These are phyloP conservation scores for Meda fulgida DNA, from an alignment of 2,797 vertebrate species.

Conservation along the genomic window DNA sequence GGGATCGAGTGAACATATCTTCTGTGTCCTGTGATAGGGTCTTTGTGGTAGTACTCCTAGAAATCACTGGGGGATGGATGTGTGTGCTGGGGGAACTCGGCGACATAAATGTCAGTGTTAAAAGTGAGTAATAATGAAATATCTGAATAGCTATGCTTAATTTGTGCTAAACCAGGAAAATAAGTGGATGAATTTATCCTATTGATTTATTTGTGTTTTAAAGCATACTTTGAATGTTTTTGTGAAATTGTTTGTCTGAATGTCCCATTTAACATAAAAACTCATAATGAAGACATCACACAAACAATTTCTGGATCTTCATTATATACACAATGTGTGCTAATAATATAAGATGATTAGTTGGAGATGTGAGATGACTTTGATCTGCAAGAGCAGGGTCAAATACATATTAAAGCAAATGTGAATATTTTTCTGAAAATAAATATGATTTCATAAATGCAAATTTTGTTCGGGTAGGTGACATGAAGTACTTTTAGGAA, in stretches of 20 bases:
- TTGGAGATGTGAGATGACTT: constrained; percentile 44
- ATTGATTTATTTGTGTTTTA: background rate
- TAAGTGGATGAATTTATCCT: background rate
- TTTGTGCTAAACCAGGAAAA: background rate
- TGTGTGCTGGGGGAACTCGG: constrained; percentile 76
- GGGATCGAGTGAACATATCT: constrained; percentile 83
- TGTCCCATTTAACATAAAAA: constrained; percentile 6
- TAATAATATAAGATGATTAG: constrained; percentile 41
- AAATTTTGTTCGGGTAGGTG: background rate
- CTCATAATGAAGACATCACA: background rate
- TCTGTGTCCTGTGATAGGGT: constrained; percentile 82
- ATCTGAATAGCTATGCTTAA: constrained; percentile 17
- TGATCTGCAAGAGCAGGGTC: no score
- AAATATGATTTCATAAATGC: constrained; percentile 26
- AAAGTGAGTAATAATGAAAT: constrained; percentile 6
- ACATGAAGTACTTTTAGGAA: background rate
- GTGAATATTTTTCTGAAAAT: constrained; percentile 38
- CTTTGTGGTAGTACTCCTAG: constrained; percentile 81
- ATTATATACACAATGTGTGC: constrained; percentile 40
- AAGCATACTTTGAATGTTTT: background rate
- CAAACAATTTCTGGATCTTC: background rate
- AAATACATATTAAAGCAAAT: constrained; percentile 47
- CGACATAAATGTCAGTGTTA: constrained; percentile 90
- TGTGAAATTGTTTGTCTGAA: background rate
- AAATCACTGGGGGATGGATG: constrained; percentile 81